Percentiles rank a stretch among this genome's conserved stretches.
These are phyloP conservation scores for Donacobius atricapilla DNA, from an alignment of 2,113 vertebrate genomes.

Conservation along the genomic window DNA sequence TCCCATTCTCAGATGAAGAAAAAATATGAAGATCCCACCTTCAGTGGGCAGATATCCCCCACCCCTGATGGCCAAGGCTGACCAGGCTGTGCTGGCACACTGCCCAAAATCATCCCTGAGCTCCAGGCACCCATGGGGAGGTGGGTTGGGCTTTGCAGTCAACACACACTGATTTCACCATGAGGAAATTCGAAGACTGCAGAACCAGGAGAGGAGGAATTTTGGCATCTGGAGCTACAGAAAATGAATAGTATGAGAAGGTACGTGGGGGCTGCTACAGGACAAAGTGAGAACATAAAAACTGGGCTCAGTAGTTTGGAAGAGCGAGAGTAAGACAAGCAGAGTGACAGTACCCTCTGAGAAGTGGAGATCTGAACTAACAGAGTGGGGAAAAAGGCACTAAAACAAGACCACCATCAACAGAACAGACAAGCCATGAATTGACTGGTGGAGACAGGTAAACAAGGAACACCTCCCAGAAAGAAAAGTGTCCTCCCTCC, in stretches of 20 bases:
- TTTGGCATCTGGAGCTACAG: neutral
- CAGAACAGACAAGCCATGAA: neutral
- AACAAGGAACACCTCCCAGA: neutral
- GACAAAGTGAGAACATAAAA: neutral
- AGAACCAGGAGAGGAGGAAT: neutral
- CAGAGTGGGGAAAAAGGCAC: neutral
- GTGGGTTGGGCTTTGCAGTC: neutral
- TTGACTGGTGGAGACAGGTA: neutral
- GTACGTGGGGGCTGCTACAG: neutral
- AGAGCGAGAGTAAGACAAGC: neutral
- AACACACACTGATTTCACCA: neutral
- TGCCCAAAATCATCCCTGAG: neutral
- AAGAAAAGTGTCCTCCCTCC: neutral
- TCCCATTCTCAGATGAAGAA: neutral
- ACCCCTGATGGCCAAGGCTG: neutral
- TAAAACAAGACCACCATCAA: neutral
- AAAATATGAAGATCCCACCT: neutral
- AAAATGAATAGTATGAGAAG: neutral
- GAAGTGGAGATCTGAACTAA: neutral
- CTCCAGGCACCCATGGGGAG: neutral
- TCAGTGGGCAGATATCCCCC: neutral
- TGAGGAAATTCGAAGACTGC: neutral
- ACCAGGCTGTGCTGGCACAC: neutral
- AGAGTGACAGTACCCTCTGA: neutral
- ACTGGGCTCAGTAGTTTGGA: neutral